Evolutionary conservation across 2,113 vertebrate species (phyloP), one percentile per base, ranked within the genome.

Genomic region (Pomatostomus ruficeps): DNA sequence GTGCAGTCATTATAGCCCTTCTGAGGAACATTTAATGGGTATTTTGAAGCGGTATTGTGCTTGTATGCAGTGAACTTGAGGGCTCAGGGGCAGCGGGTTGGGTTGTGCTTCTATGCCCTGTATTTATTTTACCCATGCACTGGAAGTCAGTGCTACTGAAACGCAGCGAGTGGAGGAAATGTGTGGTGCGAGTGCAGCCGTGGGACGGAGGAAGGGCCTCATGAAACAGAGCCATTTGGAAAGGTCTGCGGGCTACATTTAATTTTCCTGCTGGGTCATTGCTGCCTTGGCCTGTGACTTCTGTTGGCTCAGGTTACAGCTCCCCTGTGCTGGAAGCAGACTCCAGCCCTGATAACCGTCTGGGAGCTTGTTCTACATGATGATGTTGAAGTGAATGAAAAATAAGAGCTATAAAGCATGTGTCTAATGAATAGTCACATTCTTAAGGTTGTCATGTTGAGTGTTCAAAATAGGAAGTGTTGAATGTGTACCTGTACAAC

Each of bases 211-310:
- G 75, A 87, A 74, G 1, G 1, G 20, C 73, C 38, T 40, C 22
- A 5, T 92, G 93, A 95, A 63, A 36, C 0, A 67, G 49, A 80
- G 85, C 43, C 36, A 7, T 87, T 95, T 75, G 96, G 87, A 94
- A 88, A 72, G 87, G 89, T 85, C 91, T 78, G 61, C 33, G 10
- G 43, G 57, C 73, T 59, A 82, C 70, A 72, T 93, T 78, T 67
- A 35, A 61, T 96, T 96, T 97, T 94, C 79, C 88, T 96, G 91
- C 92, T 92, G 48, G 92, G 85, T 96, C 95, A 96, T 97, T 95
- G 63, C 63, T 93, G 92, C 86, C 94, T 77, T 80, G 79, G 94
- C 75, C 82, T 94, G 71, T 74, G 77, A 49, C 88, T 94, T 58
- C 59, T 86, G 2, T 49, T 92, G 86, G 63, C 92, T 97, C 91